Evolutionary conservation across 2,888 invertebrate genomes (phyloP).

Genomic region (Clunio marinus): DNA sequence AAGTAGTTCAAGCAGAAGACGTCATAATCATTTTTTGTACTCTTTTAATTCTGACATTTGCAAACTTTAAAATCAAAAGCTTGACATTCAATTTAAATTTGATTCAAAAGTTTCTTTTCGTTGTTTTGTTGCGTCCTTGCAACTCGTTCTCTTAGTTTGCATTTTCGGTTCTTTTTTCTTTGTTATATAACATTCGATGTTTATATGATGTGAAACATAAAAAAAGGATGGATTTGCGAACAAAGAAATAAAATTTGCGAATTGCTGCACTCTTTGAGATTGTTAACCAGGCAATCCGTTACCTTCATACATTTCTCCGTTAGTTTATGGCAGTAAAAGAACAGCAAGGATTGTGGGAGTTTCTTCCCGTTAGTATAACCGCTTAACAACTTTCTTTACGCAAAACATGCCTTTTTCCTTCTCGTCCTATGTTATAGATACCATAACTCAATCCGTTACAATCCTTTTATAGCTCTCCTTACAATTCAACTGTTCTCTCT

Average conservation of each 20-base stretch:
- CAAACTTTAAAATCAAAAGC: no score
- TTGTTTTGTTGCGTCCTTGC: neutral
- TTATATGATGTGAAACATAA: neutral
- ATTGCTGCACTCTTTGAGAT: slow-evolving; percentile 24
- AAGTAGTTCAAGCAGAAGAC: neutral
- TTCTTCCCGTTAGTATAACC: slow-evolving; percentile 8
- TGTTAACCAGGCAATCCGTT: slow-evolving; percentile 20
- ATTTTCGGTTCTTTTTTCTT: neutral
- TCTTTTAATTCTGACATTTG: no score
- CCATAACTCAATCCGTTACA: slow-evolving; percentile 17
- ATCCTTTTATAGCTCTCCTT: slow-evolving; percentile 31
- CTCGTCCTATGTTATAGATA: no score
- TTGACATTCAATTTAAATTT: neutral
- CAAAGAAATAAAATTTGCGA: neutral
- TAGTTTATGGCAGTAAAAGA: slow-evolving; percentile 12
- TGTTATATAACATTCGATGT: neutral
- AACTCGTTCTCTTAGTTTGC: slow-evolving; percentile 6
- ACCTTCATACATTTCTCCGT: neutral
- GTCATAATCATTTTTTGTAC: no score
- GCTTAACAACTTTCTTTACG: neutral
- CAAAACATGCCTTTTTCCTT: neutral
- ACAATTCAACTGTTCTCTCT: neutral
- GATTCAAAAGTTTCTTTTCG: neutral
- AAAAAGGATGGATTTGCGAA: neutral
- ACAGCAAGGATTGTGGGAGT: neutral